Evolutionary conservation across 2,888 invertebrate genomes (phyloP).

Genomic region (Plebejus anna): DNA sequence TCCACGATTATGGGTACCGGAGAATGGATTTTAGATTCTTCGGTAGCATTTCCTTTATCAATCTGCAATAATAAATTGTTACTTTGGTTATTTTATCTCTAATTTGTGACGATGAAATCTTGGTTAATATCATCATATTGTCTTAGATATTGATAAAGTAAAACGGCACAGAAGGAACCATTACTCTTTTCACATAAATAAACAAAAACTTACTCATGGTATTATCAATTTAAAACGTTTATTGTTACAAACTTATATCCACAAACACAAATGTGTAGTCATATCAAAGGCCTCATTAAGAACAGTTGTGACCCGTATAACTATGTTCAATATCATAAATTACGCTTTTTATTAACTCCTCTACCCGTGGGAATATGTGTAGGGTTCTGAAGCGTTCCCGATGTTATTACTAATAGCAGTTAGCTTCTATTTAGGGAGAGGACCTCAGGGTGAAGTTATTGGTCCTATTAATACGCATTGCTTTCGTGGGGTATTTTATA

Average conservation of each 20-base stretch:
- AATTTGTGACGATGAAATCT: no score
- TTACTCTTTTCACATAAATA: background rate
- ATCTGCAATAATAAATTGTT: background rate
- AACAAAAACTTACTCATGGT: background rate
- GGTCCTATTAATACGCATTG: background rate
- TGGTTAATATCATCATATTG: no score
- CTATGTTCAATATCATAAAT: slow-evolving; percentile 24
- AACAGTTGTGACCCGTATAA: slow-evolving; percentile 14
- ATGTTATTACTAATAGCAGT: slow-evolving; percentile 1
- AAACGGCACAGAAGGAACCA: background rate
- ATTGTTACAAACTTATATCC: background rate
- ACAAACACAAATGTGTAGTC: background rate
- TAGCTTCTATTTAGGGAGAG: slow-evolving; percentile 3
- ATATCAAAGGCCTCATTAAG: slow-evolving; percentile 8
- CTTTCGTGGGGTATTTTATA: background rate
- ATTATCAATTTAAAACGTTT: background rate
- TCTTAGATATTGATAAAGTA: background rate
- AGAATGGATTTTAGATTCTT: slow-evolving; percentile 1
- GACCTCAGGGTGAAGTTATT: background rate
- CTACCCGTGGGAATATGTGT: slow-evolving; percentile 25
- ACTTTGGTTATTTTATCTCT: background rate
- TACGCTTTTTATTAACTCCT: slow-evolving; percentile 19
- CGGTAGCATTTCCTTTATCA: background rate
- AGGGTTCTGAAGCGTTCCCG: slow-evolving; percentile 17
- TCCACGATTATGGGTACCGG: background rate